These are phyloP conservation scores for Chiropotes sagulatus DNA, from an alignment of 2,797 vertebrate genomes.

Conservation along the genomic window DNA sequence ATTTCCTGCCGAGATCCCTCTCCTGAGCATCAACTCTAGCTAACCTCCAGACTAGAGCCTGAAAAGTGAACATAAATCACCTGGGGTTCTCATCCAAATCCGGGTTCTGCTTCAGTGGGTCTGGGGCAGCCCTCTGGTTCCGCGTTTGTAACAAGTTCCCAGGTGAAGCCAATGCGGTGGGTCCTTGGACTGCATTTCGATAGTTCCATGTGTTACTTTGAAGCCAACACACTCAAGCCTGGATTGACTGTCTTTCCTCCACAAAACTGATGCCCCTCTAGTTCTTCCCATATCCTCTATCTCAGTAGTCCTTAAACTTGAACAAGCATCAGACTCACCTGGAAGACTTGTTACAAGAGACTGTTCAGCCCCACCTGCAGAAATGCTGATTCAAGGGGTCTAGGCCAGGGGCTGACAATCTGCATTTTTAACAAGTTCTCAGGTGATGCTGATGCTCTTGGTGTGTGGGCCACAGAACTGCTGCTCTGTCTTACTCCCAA, in stretches of 20 bases:
- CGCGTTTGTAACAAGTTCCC: background rate
- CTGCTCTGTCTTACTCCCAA: background rate
- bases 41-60: background rate
- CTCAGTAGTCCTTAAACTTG: background rate
- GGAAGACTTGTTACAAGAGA: background rate
- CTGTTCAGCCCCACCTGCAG: rapidly evolving
- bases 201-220: background rate
- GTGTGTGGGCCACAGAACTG: background rate
- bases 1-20: background rate
- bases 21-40: background rate
- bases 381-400: background rate
- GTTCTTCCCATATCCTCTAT: background rate
- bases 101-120: background rate
- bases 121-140: background rate
- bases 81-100: background rate
- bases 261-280: background rate
- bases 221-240: background rate
- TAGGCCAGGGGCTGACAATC: background rate
- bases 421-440: background rate
- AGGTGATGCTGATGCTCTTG: background rate
- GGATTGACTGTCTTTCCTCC: background rate
- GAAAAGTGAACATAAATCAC: background rate
- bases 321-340: background rate
- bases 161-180: background rate
- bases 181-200: rapidly evolving